Conservation (phyloP, 2,797 vertebrate species). For the Bradypodion pumilum region DNA sequence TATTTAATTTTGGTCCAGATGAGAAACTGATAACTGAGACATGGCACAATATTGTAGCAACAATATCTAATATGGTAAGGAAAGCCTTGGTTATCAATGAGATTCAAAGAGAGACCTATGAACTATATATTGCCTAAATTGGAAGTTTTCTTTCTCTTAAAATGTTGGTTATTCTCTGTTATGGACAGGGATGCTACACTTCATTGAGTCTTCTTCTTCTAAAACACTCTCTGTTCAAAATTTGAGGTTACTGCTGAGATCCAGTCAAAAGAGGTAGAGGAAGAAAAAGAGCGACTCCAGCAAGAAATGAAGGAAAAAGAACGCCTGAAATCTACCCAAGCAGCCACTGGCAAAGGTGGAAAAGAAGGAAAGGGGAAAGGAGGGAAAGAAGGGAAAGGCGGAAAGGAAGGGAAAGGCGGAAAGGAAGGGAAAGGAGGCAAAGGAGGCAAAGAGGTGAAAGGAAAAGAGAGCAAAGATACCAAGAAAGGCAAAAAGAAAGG, state of each 20-base stretch:
- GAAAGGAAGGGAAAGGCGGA: constrained; percentile 13
- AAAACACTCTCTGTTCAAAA: constrained; percentile 14
- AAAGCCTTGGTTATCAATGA: constrained; percentile 4
- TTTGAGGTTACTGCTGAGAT: constrained; percentile 74
- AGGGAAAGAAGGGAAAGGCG: constrained; percentile 48
- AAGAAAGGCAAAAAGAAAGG: constrained; percentile 81
- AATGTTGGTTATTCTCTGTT: neutral
- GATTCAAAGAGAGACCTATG: neutral
- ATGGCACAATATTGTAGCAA: constrained; percentile 74
- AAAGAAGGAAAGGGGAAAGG: constrained; percentile 77
- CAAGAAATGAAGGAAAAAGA: constrained; percentile 64
- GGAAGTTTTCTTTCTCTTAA: neutral
- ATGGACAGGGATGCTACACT: neutral
- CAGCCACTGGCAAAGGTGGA: constrained; percentile 57
- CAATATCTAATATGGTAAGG: constrained; percentile 81
- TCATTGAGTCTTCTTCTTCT: neutral
- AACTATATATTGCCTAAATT: neutral
- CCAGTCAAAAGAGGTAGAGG: constrained; percentile 71
- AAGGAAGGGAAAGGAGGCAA: no score
- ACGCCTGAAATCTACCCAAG: constrained; percentile 51
- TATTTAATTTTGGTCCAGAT: constrained; percentile 42
- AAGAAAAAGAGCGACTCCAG: constrained; percentile 69
- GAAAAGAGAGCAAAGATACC: constrained; percentile 55
- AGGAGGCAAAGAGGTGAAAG: constrained; percentile 78
- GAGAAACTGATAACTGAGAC: constrained; percentile 77